A percentile compares a stretch with the other conserved stretches of the same genome.
Conservation (phyloP, 2,797 vertebrate species). For the Rhynchotus rufescens region DNA sequence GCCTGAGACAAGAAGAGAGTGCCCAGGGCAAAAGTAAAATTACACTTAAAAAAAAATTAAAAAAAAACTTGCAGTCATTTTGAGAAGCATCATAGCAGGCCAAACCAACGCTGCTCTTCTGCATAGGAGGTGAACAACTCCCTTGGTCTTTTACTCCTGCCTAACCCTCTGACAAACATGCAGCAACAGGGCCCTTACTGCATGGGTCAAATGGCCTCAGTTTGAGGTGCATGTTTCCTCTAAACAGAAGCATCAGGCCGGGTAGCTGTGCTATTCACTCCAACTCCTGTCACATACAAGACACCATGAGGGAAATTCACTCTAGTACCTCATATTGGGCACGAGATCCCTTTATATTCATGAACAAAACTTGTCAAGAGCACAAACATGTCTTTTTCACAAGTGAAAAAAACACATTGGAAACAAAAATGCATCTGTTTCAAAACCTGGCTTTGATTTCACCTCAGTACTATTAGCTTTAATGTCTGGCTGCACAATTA, state of each 20-base stretch:
- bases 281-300: background rate
- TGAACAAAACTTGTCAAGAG: background rate
- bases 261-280: background rate
- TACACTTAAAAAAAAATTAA: background rate
- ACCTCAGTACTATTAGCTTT: background rate
- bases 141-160: background rate
- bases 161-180: background rate
- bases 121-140: background rate
- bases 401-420: background rate
- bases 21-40: background rate
- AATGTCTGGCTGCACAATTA: background rate
- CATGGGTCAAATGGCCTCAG: background rate
- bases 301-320: background rate
- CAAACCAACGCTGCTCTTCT: background rate
- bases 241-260: background rate
- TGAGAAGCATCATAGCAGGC: background rate
- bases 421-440: background rate
- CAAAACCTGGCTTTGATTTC: background rate
- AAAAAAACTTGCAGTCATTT: background rate
- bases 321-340: background rate
- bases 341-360: background rate
- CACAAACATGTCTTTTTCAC: background rate
- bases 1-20: background rate
- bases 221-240: rapidly evolving
- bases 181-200: background rate